A percentile compares a stretch with the other conserved stretches of the same genome.
Conservation (phyloP, 2,113 vertebrate species). For the Dolichallabes microphthalmus region DNA sequence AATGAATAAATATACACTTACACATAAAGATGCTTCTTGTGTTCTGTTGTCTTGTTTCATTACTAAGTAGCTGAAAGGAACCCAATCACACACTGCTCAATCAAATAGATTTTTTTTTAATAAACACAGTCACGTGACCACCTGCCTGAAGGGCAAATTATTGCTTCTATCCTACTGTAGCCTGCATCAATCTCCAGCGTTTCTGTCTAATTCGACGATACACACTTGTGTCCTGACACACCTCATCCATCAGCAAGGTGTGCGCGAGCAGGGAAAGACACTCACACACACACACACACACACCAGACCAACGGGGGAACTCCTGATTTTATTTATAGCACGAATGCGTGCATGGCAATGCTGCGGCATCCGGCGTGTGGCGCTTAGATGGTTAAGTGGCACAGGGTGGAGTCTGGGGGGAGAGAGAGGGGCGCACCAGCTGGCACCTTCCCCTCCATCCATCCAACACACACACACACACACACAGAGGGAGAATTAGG, state of each 20-base stretch:
- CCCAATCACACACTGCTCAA: neutral
- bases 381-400: slow-evolving; percentile 50
- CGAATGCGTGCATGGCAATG: neutral
- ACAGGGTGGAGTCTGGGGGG: slow-evolving; percentile 55
- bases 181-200: neutral
- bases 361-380: slow-evolving; percentile 29
- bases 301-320: neutral
- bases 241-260: neutral
- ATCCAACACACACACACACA: slow-evolving; percentile 33
- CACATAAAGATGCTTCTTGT: neutral
- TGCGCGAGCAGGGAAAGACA: neutral
- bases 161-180: neutral
- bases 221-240: neutral
- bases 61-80: neutral
- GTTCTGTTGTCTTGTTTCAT: neutral
- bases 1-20: neutral
- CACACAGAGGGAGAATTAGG: slow-evolving; percentile 41
- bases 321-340: slow-evolving; percentile 25
- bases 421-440: slow-evolving; percentile 50
- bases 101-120: neutral
- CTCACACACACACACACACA: neutral
- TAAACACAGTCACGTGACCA: neutral
- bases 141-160: neutral
- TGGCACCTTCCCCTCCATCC: slow-evolving; percentile 57
- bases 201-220: neutral